Evolutionary conservation across 1,140 invertebrate species (phyloP).

Genomic region (Anoplophora glabripennis): DNA sequence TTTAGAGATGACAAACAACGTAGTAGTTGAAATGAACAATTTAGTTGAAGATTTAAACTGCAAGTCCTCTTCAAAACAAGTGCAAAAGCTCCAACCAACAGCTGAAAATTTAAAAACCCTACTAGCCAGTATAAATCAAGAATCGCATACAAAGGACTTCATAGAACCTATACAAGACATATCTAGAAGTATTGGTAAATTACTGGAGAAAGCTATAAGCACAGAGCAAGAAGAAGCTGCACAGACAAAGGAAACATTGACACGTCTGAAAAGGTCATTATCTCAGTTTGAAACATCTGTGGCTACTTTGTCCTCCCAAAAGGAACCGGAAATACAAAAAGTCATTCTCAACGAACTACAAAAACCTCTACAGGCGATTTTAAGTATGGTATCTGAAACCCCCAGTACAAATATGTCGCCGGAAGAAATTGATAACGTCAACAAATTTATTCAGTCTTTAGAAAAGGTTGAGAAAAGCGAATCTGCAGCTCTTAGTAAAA

Average conservation of each 20-base stretch:
- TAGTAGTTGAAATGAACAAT: constrained; percentile 20
- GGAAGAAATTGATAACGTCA: constrained; percentile 29
- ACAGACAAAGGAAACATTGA: constrained; percentile 37
- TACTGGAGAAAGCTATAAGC: constrained; percentile 41
- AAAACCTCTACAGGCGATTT: constrained; percentile 34
- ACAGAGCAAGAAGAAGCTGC: constrained; percentile 33
- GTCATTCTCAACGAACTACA: constrained; percentile 30
- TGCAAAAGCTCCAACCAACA: constrained; percentile 24
- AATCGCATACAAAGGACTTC: constrained; percentile 45
- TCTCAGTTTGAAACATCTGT: constrained; percentile 20
- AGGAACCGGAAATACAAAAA: neutral
- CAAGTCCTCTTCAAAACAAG: constrained; percentile 24
- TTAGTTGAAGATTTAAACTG: constrained; percentile 31
- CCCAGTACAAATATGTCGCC: constrained; percentile 13
- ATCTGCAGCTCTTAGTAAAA: constrained; percentile 26
- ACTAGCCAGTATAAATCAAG: constrained; percentile 43
- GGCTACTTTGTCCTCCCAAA: constrained; percentile 2
- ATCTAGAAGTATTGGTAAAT: constrained; percentile 49
- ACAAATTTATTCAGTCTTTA: constrained; percentile 29
- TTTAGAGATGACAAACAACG: constrained; percentile 30
- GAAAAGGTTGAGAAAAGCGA: constrained; percentile 25
- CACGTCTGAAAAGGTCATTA: constrained; percentile 26
- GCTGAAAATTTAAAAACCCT: constrained; percentile 35
- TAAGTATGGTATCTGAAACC: constrained; percentile 19
- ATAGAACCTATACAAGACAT: constrained; percentile 52